A percentile compares a stretch with the other conserved stretches of the same genome.
These are phyloP conservation scores for Salminus brasiliensis DNA, from an alignment of 2,113 vertebrate species.

Conservation along the genomic window DNA sequence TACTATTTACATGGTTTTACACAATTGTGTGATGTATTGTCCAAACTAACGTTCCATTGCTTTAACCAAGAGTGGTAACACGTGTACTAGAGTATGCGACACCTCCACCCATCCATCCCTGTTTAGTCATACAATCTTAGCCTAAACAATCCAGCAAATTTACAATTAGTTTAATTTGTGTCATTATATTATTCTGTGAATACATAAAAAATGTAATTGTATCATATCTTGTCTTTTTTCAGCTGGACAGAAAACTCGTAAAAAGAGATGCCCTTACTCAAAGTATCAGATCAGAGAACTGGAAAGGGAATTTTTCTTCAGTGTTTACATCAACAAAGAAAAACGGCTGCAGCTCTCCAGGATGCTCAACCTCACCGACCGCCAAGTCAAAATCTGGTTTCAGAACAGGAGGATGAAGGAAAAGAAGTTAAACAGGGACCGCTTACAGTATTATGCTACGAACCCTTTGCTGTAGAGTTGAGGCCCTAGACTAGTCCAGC, in stretches of 20 bases:
- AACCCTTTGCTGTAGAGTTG: constrained; percentile 95
- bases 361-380: constrained; percentile 97
- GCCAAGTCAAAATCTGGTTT: constrained; percentile 99
- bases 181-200: too few species aligned
- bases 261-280: constrained; percentile 96
- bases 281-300: constrained; percentile 98
- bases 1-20: too few species aligned
- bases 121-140: too few species aligned
- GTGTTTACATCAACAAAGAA: constrained; percentile 99
- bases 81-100: too few species aligned
- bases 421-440: constrained; percentile 99
- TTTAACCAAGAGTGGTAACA: too few species aligned
- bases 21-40: too few species aligned
- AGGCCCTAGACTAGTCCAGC: constrained; percentile 39
- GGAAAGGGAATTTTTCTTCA: constrained; percentile 99
- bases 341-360: constrained; percentile 95
- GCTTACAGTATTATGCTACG: constrained; percentile 96
- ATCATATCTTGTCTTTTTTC: constrained; percentile 71
- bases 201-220: not conserved
- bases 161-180: too few species aligned
- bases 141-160: too few species aligned
- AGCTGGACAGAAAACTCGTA: constrained; percentile 95
- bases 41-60: too few species aligned
- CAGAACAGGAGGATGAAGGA: constrained; percentile 99
- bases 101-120: too few species aligned